phyloP scores from a whole-genome alignment of 1,140 invertebrate genomes.

The Cotesia glomerata region DNA sequence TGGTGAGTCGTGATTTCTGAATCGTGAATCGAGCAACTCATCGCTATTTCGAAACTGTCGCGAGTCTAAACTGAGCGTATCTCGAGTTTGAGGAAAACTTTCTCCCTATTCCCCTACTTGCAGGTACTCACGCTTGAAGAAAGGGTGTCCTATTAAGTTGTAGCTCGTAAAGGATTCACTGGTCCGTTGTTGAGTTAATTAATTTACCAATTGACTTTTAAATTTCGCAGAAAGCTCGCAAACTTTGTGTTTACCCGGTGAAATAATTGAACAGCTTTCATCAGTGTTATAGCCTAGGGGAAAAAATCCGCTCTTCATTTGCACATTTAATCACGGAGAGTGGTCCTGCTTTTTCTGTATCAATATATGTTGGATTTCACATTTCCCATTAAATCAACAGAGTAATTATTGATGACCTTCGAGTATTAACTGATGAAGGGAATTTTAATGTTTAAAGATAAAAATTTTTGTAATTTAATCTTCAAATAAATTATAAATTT shows the following conservation, averaged over 20 bases:
- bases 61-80: neutral
- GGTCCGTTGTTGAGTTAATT: neutral
- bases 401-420: neutral
- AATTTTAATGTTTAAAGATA: neutral
- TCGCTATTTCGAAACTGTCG: neutral
- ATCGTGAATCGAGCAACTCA: neutral
- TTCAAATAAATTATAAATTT: too few species aligned
- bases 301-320: conserved; percentile 9
- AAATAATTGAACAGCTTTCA: neutral
- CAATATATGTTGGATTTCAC: conserved; percentile 2
- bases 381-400: conserved; percentile 11
- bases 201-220: neutral
- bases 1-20: neutral
- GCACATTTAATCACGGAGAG: conserved; percentile 27
- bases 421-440: too few species aligned
- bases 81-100: neutral
- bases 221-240: neutral
- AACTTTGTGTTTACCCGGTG: neutral
- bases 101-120: neutral
- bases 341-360: conserved; percentile 10
- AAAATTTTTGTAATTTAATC: neutral
- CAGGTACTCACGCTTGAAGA: too few species aligned
- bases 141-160: neutral
- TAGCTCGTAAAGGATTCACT: neutral
- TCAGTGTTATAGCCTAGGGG: neutral